Conservation (phyloP, 2,888 invertebrate genomes). For the Tridacna gigas region DNA sequence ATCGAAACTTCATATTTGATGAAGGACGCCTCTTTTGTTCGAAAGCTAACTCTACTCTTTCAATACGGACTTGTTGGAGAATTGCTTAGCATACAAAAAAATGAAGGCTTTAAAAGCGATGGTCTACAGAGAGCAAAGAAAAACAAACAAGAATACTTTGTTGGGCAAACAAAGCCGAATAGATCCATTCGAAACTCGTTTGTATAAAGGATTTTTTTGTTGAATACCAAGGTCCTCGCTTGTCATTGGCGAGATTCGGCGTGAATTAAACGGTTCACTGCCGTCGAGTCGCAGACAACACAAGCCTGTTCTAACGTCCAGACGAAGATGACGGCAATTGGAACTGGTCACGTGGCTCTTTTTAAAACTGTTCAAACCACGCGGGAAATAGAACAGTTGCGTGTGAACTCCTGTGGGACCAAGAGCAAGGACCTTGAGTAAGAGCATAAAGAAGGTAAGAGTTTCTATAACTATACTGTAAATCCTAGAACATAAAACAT, state of each 20-base stretch:
- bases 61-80: neutral
- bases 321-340: neutral
- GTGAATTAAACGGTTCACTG: conserved; percentile 20
- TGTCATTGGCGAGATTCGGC: conserved; percentile 9
- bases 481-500: no score
- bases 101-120: conserved; percentile 8
- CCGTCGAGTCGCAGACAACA: conserved; percentile 12
- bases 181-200: conserved; percentile 18
- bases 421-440: no score
- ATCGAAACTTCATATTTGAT: conserved; percentile 22
- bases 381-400: no score
- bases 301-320: neutral
- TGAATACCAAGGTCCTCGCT: conserved; percentile 5
- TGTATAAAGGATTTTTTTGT: conserved; percentile 24
- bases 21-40: neutral
- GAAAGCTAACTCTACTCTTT: neutral
- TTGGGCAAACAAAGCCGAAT: conserved; percentile 7
- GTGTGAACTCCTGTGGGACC: no score
- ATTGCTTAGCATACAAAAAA: neutral
- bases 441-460: neutral
- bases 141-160: neutral
- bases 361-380: no score
- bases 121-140: conserved; percentile 2
- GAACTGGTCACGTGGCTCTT: conserved; percentile 7
- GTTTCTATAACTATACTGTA: neutral